These are phyloP conservation scores for Phaetusa simplex DNA, from an alignment of 2,113 vertebrate species.

Conservation along the genomic window DNA sequence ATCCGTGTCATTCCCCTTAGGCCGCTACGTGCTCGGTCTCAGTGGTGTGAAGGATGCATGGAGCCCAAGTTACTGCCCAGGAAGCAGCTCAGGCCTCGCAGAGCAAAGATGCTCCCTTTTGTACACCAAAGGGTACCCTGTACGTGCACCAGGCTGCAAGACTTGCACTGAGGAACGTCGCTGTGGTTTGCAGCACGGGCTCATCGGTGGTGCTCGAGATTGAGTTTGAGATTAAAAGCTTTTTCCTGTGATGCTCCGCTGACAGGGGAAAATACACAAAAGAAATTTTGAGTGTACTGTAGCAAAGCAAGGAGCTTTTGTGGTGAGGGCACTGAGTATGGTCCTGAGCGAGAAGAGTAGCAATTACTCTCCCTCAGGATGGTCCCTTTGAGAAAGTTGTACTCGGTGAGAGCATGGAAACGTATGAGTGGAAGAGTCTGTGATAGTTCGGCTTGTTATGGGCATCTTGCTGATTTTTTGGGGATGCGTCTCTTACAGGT, in stretches of 20 bases:
- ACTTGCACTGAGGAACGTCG: rapidly evolving
- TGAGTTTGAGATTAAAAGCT: background rate
- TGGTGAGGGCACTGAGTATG: background rate
- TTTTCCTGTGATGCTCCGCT: background rate
- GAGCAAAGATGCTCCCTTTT: background rate
- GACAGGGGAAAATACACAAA: background rate
- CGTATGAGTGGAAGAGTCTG: background rate
- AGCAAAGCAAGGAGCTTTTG: background rate
- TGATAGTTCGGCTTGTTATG: rapidly evolving
- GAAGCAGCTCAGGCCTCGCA: background rate
- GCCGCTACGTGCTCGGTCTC: rapidly evolving
- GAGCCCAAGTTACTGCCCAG: background rate
- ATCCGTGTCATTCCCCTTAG: rapidly evolving
- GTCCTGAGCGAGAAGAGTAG: too few relatives aligned
- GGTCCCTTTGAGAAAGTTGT: background rate
- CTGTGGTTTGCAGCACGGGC: background rate
- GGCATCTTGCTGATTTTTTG: background rate
- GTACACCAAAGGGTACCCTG: too few relatives aligned
- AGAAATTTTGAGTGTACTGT: background rate
- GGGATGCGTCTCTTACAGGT: rapidly evolving
- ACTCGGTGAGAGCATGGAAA: rapidly evolving
- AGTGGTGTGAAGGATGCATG: rapidly evolving
- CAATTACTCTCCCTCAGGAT: background rate
- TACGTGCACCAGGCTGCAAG: background rate
- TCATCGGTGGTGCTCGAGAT: rapidly evolving